phyloP scores from a whole-genome alignment of 2,888 invertebrate species.

The Nemapogon koenigi region DNA sequence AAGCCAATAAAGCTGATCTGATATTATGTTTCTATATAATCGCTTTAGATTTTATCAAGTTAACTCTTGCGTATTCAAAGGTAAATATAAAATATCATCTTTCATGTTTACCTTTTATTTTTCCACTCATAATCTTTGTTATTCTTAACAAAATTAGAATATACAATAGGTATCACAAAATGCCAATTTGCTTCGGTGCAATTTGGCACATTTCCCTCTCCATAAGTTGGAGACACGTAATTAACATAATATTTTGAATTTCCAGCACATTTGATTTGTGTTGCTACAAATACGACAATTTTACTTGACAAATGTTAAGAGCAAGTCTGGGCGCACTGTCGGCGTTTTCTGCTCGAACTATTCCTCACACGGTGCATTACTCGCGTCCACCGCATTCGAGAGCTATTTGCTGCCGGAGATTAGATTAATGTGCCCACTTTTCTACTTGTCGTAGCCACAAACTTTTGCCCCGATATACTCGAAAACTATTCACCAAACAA shows the following conservation, averaged over 20 bases:
- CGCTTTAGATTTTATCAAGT: slow-evolving; percentile 1
- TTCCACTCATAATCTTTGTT: too few species aligned
- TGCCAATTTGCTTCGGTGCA: too few species aligned
- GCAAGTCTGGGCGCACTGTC: too few species aligned
- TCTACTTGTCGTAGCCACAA: slow-evolving; percentile 49
- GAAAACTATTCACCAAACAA: slow-evolving; percentile 7
- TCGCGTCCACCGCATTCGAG: slow-evolving; percentile 53
- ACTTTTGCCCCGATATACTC: slow-evolving; percentile 17
- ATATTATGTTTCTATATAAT: slow-evolving; percentile 4
- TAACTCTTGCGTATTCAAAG: not conserved
- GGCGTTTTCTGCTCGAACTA: slow-evolving; percentile 41
- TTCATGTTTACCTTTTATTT: not conserved
- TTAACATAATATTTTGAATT: too few species aligned
- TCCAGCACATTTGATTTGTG: too few species aligned
- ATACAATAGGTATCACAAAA: too few species aligned
- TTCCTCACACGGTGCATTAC: slow-evolving; percentile 54
- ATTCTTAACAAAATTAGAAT: too few species aligned
- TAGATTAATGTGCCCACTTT: slow-evolving; percentile 62
- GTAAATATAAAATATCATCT: not conserved
- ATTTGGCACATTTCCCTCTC: too few species aligned
- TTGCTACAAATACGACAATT: too few species aligned
- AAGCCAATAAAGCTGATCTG: slow-evolving; percentile 1
- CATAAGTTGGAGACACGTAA: too few species aligned
- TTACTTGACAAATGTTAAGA: too few species aligned
- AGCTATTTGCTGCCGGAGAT: slow-evolving; percentile 53